Evolutionary conservation across 2,888 invertebrate genomes (phyloP), one percentile per base, ranked within the genome.

Genomic region (Sericinus montela): DNA sequence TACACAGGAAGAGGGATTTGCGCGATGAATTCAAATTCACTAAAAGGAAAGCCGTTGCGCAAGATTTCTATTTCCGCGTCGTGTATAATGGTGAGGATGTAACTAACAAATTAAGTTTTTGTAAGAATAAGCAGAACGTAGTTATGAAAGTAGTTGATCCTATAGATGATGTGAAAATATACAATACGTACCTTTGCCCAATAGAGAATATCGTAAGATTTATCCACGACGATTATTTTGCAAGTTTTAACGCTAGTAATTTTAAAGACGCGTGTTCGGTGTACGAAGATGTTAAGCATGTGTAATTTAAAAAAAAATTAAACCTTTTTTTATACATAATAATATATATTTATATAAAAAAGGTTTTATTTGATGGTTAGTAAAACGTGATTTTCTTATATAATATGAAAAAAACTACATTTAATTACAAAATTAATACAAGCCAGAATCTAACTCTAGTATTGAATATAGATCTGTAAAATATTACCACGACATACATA

Each of bases 151-250:
- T 85, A 53, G 58, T 85, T 54, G 68, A 91, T 63, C 71, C 80
- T 0, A 65, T 72, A 28, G 80, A 84, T 38, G 76, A 79, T 51
- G 52, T 73, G 50, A 82, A 77, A 45, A 64, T 72, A 1, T 76
- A 78, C 48, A 67, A 84, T 55, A 68, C 92, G 39, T 92, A 93
- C 68, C 75, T 95, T 1, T 97, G 97, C 79, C 94, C 95, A 2
- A 94, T 97, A 57, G 96, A 97, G 74, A 94, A 94, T 68, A 96
- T 97, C 53, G 93, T 96, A 8, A 88, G 97, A 54, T 97, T 96
- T 76, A 91, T 97, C 54, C 95, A 96, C 62, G 95, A 95, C 60
- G 95, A 96, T 78, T 97, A 96, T 73, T 96, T 97, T 67, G 84
- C 91, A 10, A 90, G 91, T 45, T 93, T 97, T 62, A 97, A 97